phyloP scores from a whole-genome alignment of 2,113 vertebrate species.

The Forbesichthys papilliferus region DNA sequence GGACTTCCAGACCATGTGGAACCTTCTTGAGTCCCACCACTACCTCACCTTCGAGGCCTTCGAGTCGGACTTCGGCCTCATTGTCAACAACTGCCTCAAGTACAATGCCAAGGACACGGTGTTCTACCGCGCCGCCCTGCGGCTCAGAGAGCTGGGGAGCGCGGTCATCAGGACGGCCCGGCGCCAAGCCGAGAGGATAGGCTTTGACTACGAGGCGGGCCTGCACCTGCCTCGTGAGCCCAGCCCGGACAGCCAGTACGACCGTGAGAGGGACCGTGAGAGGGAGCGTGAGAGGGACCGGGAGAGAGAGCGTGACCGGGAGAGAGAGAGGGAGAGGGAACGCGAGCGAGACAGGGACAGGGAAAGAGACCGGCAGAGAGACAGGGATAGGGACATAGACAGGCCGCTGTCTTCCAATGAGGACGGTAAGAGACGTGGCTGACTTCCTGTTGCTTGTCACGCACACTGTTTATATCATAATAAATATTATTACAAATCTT shows the following conservation, averaged over 20 bases:
- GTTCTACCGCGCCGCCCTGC: constrained; percentile 93
- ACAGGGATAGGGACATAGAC: constrained; percentile 47
- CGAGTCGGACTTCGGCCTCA: constrained; percentile 95
- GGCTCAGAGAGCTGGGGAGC: constrained; percentile 89
- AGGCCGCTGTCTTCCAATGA: constrained; percentile 68
- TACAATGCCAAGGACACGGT: constrained; percentile 99
- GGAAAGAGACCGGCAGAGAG: constrained; percentile 30
- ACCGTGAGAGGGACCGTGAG: constrained; percentile 67
- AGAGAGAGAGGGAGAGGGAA: constrained; percentile 36
- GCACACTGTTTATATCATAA: neutral
- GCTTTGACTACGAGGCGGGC: constrained; percentile 96
- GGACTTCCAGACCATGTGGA: constrained; percentile 99
- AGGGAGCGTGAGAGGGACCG: constrained; percentile 50
- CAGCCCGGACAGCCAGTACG: constrained; percentile 78
- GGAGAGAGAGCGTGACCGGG: constrained; percentile 17
- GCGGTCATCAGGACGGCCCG: constrained; percentile 87
- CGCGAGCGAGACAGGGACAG: constrained; percentile 33
- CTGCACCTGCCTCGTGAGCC: constrained; percentile 90
- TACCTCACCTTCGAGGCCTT: constrained; percentile 96
- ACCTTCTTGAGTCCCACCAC: constrained; percentile 90
- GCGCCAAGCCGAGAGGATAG: constrained; percentile 92
- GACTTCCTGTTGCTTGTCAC: neutral
- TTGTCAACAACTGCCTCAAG: constrained; percentile 98
- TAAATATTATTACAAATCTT: too few species aligned
- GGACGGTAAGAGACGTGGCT: constrained; percentile 62